Evolutionary conservation across 2,888 invertebrate species (phyloP), one percentile per base, ranked within the genome.

Genomic region (Cylindroiulus punctatus): DNA sequence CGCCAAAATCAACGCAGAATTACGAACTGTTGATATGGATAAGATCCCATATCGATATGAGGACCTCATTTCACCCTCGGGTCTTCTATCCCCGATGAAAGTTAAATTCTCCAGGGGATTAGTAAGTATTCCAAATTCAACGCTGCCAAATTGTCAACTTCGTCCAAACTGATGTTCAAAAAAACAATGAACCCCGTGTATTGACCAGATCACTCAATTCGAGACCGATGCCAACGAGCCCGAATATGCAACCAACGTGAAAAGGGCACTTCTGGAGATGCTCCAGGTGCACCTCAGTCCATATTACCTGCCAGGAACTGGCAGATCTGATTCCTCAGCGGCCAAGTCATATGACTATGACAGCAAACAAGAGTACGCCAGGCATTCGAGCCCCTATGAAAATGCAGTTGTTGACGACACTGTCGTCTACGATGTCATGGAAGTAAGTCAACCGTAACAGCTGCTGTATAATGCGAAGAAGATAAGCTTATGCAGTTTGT

Each of bases 21-120:
- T 85, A n/a, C n/a, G 36, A 22, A 85, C 85, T 36, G 52, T 85
- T 32, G 85, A 85, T 8, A 52, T 85, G 44, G 85, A 85, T 12
- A 22, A 30, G 44, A 36, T 85, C 0, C 44, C 44, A n/a, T 85
- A 52, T 47, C 85, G 19, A 30, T 85, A 14, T 8, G 30, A 32
- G 26, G 57, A 47, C 30, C 0, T 85, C 30, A 47, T 2, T 10
- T 3, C 8, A n/a, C 36, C n/a, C 2, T 26, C 52, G 47, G 30
- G 8, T 0, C 52, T 85, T 3, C 36, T 47, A 26, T 2, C 85
- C 30, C 85, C 85, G 12, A 52, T 85, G 12, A 52, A 19, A 30
- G 85, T 85, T 14, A 85, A 26, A 42, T 52, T 26, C 12, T 32
- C 30, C 44, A 36, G 36, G n/a, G 85, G 85, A 52, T 36, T 44